Percentiles rank a stretch among this genome's conserved stretches.
These are phyloP conservation scores for Scopus umbretta DNA, from an alignment of 2,113 vertebrate species.

Conservation along the genomic window DNA sequence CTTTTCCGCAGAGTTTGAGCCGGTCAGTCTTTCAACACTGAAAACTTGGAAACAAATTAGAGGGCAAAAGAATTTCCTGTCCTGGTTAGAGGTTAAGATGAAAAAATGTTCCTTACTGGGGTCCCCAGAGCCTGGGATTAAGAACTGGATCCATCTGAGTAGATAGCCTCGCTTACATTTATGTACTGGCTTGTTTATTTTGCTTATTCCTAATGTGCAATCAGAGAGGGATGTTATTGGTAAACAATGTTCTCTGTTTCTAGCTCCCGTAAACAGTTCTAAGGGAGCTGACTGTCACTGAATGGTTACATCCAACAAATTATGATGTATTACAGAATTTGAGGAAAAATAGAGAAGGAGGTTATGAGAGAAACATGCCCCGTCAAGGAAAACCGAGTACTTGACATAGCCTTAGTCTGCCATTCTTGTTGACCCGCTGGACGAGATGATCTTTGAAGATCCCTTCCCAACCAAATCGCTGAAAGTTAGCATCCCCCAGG, in stretches of 20 bases:
- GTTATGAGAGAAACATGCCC: not conserved
- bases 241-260: not conserved
- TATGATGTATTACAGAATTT: not conserved
- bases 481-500: not conserved
- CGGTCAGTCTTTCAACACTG: not conserved
- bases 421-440: not conserved
- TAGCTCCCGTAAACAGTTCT: not conserved
- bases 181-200: not conserved
- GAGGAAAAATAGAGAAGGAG: not conserved
- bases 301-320: not conserved
- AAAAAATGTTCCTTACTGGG: conserved; percentile 17
- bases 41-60: not conserved
- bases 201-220: not conserved
- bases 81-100: conserved; percentile 39
- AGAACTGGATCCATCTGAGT: not conserved
- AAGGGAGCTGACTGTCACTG: not conserved
- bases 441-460: not conserved
- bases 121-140: not conserved
- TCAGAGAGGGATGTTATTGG: not conserved
- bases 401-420: not conserved
- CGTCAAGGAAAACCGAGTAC: not conserved
- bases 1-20: not conserved
- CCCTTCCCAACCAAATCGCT: not conserved
- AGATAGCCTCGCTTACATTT: not conserved
- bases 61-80: conserved; percentile 39